These are phyloP conservation scores for Phallusia fumigata DNA, from an alignment of 23 tunicate genomes.

Conservation along the genomic window DNA sequence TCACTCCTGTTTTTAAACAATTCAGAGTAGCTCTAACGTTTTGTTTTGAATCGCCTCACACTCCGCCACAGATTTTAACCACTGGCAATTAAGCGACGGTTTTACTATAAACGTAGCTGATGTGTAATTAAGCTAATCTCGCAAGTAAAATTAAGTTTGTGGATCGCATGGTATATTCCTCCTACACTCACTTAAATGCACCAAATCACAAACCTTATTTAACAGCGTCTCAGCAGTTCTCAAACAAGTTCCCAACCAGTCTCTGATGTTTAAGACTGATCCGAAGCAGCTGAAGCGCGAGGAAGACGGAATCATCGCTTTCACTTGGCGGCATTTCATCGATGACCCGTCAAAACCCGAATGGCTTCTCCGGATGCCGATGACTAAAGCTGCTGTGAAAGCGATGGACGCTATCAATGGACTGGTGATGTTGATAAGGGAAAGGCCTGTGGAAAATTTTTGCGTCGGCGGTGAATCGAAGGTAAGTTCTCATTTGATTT, in stretches of 20 bases:
- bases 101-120: too few species aligned
- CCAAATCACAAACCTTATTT: too few species aligned
- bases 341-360: constrained; percentile 86
- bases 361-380: constrained; percentile 85
- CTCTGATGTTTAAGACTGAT: constrained; percentile 60
- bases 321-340: constrained; percentile 91
- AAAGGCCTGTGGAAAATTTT: constrained; percentile 44
- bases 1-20: too few species aligned
- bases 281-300: constrained; percentile 55
- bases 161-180: too few species aligned
- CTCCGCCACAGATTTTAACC: too few species aligned
- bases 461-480: constrained; percentile 94
- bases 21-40: too few species aligned
- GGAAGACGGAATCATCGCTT: constrained; percentile 93
- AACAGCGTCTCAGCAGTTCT: constrained; percentile 64
- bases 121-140: too few species aligned
- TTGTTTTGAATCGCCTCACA: too few species aligned
- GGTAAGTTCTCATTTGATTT: too few species aligned
- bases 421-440: constrained; percentile 66
- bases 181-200: too few species aligned
- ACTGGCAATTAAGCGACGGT: too few species aligned
- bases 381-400: constrained; percentile 93
- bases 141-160: too few species aligned
- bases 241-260: constrained; percentile 85
- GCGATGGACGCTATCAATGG: constrained; percentile 89